Conservation (phyloP, 1,140 invertebrate genomes). For the Batillaria attramentaria region DNA sequence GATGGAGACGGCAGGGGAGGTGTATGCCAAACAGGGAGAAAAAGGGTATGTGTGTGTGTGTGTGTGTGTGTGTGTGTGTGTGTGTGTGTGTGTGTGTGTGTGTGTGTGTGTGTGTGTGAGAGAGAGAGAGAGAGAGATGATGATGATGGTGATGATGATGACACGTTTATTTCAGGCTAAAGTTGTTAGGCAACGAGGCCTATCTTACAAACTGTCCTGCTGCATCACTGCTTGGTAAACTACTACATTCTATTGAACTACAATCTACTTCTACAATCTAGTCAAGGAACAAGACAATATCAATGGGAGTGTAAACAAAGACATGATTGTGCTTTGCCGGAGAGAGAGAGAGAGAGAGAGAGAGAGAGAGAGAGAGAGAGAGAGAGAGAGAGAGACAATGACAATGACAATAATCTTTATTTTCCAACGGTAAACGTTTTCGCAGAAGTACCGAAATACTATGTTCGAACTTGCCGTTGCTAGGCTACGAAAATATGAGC, state of each 20-base stretch:
- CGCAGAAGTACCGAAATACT: not conserved
- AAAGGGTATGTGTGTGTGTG: not conserved
- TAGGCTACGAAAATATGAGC: not conserved
- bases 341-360: not conserved
- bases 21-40: not conserved
- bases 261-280: too few species aligned
- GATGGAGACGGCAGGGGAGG: not conserved
- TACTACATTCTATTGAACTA: too few species aligned
- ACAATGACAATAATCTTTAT: not conserved
- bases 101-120: conserved; percentile 2
- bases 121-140: not conserved
- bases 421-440: not conserved
- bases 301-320: not conserved
- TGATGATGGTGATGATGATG: not conserved
- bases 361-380: not conserved
- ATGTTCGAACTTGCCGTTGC: not conserved
- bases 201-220: too few species aligned
- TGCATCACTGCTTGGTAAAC: too few species aligned
- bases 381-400: not conserved
- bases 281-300: not conserved
- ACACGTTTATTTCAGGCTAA: too few species aligned
- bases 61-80: not conserved
- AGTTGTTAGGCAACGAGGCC: too few species aligned
- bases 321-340: not conserved
- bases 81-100: not conserved